Evolutionary conservation across 2,113 vertebrate genomes (phyloP).

Genomic region (Cheirogaleus medius): DNA sequence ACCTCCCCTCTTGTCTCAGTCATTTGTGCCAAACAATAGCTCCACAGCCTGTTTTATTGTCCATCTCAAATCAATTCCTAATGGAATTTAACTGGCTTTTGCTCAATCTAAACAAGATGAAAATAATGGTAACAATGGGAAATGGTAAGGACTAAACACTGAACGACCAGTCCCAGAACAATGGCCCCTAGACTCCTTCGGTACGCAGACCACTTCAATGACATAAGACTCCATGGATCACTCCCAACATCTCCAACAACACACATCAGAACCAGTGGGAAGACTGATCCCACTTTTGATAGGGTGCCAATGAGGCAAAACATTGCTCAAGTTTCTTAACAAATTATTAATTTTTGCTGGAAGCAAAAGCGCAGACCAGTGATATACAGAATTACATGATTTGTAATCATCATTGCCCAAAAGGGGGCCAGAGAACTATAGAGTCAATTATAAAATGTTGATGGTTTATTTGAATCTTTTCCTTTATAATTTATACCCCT

Average conservation of each 20-base stretch:
- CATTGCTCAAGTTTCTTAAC: neutral
- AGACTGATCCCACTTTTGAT: neutral
- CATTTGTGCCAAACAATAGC: neutral
- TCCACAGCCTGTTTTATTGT: neutral
- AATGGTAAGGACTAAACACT: neutral
- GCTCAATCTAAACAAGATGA: constrained; percentile 1
- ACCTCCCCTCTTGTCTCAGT: neutral
- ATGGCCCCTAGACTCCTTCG: neutral
- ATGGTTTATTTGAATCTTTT: neutral
- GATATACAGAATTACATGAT: neutral
- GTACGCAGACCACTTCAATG: neutral
- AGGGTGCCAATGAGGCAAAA: neutral
- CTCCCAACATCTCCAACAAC: neutral
- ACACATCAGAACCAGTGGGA: neutral
- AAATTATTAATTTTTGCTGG: neutral
- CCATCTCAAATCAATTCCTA: neutral
- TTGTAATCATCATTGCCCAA: neutral
- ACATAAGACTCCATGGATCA: neutral
- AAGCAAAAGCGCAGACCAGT: neutral
- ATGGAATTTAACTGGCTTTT: constrained; percentile 9
- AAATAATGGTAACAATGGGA: neutral
- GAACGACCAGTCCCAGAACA: neutral
- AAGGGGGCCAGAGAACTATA: neutral
- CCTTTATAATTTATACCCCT: neutral
- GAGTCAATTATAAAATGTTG: neutral